Base-by-base conservation (phyloP, 1,140 invertebrate genomes). In the Melitaea cinxia region DNA sequence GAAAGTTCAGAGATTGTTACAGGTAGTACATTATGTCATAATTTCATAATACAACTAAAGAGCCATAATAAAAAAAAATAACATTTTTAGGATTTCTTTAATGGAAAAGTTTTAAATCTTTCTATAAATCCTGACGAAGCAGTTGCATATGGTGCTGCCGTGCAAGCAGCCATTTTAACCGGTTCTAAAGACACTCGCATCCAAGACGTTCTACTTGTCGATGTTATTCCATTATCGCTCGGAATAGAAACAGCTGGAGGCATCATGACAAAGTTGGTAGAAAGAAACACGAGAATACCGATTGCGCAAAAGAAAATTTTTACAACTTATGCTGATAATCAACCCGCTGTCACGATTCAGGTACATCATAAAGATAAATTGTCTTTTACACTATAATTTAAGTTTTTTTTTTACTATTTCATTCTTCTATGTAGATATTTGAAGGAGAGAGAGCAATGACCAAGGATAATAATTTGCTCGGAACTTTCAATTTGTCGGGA, bases 361-460 rank as follows among this genome's bases (percentile, higher is more conserved):
- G 95, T 96, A 78, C 47, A 30, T 7, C 12, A 47, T 24, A 3
- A 42, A 17, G 17, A 17, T 24, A 21, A 42, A 14, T 42, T 33
- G 28, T 5, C 24, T 19, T 28, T 26, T 35, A 39, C 30, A 39
- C 33, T 39, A 3, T 12, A 10, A n/a, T 0, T 23, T 23, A 23
- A 5, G 0, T 39, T 15, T 4, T 10, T 47, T 21, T n/a, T 47
- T n/a, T 47, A 0, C 2, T 33, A 17, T 19, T 33, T 3, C 39
- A 1, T 15, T 39, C 19, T n/a, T 50, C 19, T n/a, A 12, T 54
- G 6, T 26, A 95, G 87, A 94, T 96, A 7, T 96, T 93, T 79
- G 95, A 97, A 91, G 96, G 96, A n/a, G 95, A 96, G 82, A 82
- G 95, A 73, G 93, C 95, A 0, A 95, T 96, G 94, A 96, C 95